Evolutionary conservation across 2,888 invertebrate species (phyloP), one percentile per base, ranked within the genome.

Genomic region (Ferdinandea cuprea): DNA sequence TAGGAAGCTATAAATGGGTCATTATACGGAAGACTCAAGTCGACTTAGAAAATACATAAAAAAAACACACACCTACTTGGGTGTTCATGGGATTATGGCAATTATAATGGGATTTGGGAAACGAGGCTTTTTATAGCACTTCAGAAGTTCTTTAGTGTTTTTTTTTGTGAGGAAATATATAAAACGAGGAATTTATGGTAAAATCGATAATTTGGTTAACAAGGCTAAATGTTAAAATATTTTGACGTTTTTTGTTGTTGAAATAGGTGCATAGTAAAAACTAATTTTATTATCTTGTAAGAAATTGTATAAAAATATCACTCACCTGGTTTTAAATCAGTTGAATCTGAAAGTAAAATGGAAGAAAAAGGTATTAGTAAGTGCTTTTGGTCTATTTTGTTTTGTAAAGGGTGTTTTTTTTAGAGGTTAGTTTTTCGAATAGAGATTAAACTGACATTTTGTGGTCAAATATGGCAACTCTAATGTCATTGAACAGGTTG

Each of bases 1-100:
- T 73, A 65, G 46, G 73, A 65, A 65, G 73, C 73, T 40, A 56
- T 73, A 54, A 56, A 46, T 63, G 19, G 21, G n/a, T 21, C n/a
- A 42, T 52, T 71, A 50, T 42, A 32, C 17, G 4, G 3, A 37
- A 17, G 65, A 8, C 15, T 61, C 11, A 52, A 54, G 46, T 13
- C 17, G 54, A 21, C 44, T 56, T 52, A 25, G 11, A 32, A 4
- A 28, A 28, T n/a, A n/a, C n/a, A n/a, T n/a, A n/a, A n/a, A n/a
- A n/a, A n/a, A n/a, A n/a, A n/a, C n/a, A 28, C 63, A 35, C 42
- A 37, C 28, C 72, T 63, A n/a, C 50, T 25, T 63, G 63, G 72
- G 72, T 72, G 63, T 52, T 48, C 63, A 19, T 32, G 25, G 35
- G 61, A 35, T 71, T 46, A 68, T 8, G 6, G 37, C n/a, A 19